Evolutionary conservation across 37 sponge, comb jelly and placozoan species (phyloP).

Genomic region (Crambe crambe): DNA sequence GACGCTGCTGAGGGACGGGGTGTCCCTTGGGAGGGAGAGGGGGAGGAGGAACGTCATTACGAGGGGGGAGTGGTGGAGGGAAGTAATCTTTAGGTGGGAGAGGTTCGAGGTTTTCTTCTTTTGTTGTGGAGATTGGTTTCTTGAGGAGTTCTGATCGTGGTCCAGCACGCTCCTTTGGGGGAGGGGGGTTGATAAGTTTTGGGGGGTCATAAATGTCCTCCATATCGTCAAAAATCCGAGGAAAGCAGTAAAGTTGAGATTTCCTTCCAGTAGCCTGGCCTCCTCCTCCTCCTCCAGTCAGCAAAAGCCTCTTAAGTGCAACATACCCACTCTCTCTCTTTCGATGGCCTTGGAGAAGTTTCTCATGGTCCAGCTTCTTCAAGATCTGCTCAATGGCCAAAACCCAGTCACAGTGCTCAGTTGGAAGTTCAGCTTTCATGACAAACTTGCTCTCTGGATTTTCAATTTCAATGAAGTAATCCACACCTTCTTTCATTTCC

Average conservation of each 20-base stretch:
- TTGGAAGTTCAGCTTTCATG: conserved; percentile 39
- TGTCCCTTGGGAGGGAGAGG: conserved; percentile 17
- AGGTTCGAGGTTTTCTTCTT: conserved; percentile 16
- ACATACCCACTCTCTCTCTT: conserved; percentile 50
- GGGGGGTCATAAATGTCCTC: conserved; percentile 43
- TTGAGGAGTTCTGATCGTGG: conserved; percentile 17
- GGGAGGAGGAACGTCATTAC: conserved; percentile 18
- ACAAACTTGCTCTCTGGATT: conserved; percentile 20
- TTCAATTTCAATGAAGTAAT: conserved; percentile 37
- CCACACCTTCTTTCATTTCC: conserved; percentile 30
- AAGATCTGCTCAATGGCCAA: conserved; percentile 36
- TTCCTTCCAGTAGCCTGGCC: neutral
- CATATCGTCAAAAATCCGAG: conserved; percentile 28
- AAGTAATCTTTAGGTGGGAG: conserved; percentile 30
- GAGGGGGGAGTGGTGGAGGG: conserved; percentile 36
- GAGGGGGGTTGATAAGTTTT: neutral
- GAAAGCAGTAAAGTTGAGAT: conserved; percentile 31
- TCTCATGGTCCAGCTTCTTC: neutral
- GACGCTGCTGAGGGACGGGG: neutral
- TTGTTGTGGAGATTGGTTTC: neutral
- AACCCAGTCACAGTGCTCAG: conserved; percentile 62
- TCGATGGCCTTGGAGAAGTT: conserved; percentile 18
- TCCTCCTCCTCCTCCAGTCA: neutral
- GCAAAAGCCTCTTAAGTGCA: conserved; percentile 37
- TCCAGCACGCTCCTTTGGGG: neutral